Percentiles rank a stretch among this genome's conserved stretches.
Conservation (phyloP, 2,113 vertebrate species). For the Panurus biarmicus region DNA sequence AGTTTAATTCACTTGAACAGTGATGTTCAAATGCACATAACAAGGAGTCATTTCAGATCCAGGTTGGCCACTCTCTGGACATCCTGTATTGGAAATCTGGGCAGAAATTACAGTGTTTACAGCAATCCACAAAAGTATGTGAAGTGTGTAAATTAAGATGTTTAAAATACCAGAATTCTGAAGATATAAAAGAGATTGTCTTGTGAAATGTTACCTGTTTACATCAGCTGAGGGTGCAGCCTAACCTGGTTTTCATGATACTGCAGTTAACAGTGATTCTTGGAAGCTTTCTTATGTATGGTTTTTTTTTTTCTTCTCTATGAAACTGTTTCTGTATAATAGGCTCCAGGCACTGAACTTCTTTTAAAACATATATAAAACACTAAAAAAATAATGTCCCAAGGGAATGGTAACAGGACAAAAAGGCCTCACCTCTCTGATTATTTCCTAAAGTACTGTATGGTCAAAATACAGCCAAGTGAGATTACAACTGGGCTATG, state of each 20-base stretch:
- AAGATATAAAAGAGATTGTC: neutral
- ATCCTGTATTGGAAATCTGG: neutral
- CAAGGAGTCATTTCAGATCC: neutral
- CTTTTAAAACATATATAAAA: slow-evolving; percentile 4
- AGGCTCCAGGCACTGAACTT: neutral
- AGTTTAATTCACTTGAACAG: neutral
- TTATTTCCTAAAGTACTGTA: neutral
- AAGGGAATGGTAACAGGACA: neutral
- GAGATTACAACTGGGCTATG: neutral
- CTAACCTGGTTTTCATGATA: neutral
- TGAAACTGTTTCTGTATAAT: neutral
- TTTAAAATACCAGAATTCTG: neutral
- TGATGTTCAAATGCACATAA: neutral
- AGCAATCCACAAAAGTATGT: neutral
- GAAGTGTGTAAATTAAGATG: neutral
- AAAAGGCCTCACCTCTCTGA: neutral
- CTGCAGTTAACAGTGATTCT: neutral
- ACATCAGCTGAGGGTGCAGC: neutral
- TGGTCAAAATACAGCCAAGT: neutral
- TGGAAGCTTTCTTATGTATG: neutral
- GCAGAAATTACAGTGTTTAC: neutral
- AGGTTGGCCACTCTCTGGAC: neutral
- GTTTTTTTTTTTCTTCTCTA: neutral
- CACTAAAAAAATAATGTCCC: neutral
- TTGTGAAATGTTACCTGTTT: neutral